Evolutionary conservation across 2,113 vertebrate species (phyloP), one percentile per base, ranked within the genome.

Genomic region (Myanophis thanlyinensis): DNA sequence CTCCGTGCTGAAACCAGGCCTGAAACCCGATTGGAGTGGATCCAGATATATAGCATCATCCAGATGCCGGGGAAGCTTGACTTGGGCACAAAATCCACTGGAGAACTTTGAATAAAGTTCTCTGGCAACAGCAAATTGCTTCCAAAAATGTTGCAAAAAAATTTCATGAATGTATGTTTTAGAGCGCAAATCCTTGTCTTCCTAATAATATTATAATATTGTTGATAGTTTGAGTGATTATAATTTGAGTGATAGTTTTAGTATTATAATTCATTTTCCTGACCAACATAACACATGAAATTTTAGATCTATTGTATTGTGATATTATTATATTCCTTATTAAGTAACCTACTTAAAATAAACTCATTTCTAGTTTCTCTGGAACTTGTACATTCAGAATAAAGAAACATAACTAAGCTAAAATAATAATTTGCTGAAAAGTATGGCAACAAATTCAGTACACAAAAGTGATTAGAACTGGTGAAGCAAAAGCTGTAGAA

Each of bases 381-480:
- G 20, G 90, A 86, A 91, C 27, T 5, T 86, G 85, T 47, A 53
- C 9, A 59, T 91, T 87, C 27, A 35, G 23, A 59, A n/a, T 20
- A 87, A 18, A n/a, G 18, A 53, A 49, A 62, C 20, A 62, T 40
- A 87, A 12, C 30, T 62, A 46, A 13, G 6, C 22, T 87, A 49
- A 84, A 87, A 59, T 73, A 40, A 53, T 44, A 44, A 53, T 62
- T 44, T 46, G 1, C 30, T 88, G 86, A 92, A 92, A 92, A 22
- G 47, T 67, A 95, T 90, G 27, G 25, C 0, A 40, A 91, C 84
- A 93, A 95, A 90, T 11, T 23, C 89, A 62, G 88, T 95, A 88
- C 85, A 89, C 7, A 10, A 56, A 84, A 88, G 1, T 3, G 7
- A 5, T 7, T 85, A 3, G 48, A 56, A 8, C 91, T 11, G 23